Evolutionary conservation across 2,113 vertebrate species (phyloP).

Genomic region (Oxyura jamaicensis): DNA sequence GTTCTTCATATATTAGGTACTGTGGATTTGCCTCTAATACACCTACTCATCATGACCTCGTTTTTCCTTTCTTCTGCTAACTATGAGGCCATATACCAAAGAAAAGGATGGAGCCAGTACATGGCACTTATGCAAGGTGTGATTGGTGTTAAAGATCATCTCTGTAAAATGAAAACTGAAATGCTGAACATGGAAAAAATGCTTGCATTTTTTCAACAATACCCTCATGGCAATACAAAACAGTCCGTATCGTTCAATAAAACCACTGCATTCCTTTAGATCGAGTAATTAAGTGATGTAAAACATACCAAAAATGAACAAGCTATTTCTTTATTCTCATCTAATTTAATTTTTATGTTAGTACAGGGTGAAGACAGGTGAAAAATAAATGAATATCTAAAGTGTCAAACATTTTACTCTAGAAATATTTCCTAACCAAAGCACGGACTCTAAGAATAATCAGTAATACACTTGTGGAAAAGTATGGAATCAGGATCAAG

Average conservation of each 20-base stretch:
- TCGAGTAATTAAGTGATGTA: not conserved
- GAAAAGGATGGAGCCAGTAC: not conserved
- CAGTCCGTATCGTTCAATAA: not conserved
- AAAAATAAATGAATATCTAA: not conserved
- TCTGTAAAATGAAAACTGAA: not conserved
- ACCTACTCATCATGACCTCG: not conserved
- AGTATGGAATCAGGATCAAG: not conserved
- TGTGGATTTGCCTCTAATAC: not conserved
- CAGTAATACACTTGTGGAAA: not conserved
- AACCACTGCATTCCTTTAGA: not conserved
- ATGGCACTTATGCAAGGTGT: accelerated
- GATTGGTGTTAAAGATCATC: not conserved
- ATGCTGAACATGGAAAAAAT: not conserved
- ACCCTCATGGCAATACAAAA: not conserved
- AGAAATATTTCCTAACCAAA: not conserved
- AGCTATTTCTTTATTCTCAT: not conserved
- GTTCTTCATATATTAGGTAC: accelerated
- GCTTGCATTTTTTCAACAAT: not conserved
- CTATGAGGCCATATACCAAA: too few species aligned
- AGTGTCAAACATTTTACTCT: not conserved
- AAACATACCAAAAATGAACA: not conserved
- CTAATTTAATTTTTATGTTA: not conserved
- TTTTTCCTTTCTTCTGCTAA: not conserved
- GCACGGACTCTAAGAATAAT: not conserved
- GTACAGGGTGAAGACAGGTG: not conserved